Evolutionary conservation across 2,113 vertebrate genomes (phyloP).

Genomic region (Pygoscelis antarcticus): DNA sequence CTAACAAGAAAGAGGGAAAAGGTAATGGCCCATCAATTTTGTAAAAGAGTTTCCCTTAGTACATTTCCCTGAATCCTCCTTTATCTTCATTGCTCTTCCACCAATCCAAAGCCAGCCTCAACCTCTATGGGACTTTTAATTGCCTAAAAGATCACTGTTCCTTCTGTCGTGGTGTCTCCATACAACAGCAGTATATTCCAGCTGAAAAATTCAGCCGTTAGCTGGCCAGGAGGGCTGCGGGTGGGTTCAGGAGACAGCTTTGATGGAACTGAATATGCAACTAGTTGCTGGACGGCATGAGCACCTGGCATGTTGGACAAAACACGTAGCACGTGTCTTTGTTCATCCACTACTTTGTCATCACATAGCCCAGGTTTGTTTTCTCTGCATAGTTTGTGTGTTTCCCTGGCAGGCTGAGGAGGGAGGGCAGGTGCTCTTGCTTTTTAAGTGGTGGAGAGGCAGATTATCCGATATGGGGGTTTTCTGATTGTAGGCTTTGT

Average conservation of each 20-base stretch:
- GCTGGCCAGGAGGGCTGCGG: background rate
- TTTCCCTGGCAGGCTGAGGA: background rate
- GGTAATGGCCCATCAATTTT: background rate
- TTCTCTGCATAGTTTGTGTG: background rate
- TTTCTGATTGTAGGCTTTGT: background rate
- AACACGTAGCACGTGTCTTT: rapidly evolving
- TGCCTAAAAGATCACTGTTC: background rate
- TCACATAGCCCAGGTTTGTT: background rate
- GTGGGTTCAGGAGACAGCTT: background rate
- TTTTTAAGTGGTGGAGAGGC: background rate
- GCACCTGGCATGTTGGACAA: background rate
- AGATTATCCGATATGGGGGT: background rate
- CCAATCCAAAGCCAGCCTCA: background rate
- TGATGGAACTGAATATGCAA: background rate
- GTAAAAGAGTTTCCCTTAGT: background rate
- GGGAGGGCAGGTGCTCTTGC: background rate
- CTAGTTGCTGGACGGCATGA: background rate
- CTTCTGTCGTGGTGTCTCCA: background rate
- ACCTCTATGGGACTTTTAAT: background rate
- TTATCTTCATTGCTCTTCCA: background rate
- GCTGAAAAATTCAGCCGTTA: background rate
- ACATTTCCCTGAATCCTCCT: background rate
- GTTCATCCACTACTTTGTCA: background rate
- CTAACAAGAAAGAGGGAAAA: background rate
- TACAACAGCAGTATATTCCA: background rate